Base-by-base conservation (phyloP, 2,797 vertebrate genomes). In the Bovichtus diacanthus region DNA sequence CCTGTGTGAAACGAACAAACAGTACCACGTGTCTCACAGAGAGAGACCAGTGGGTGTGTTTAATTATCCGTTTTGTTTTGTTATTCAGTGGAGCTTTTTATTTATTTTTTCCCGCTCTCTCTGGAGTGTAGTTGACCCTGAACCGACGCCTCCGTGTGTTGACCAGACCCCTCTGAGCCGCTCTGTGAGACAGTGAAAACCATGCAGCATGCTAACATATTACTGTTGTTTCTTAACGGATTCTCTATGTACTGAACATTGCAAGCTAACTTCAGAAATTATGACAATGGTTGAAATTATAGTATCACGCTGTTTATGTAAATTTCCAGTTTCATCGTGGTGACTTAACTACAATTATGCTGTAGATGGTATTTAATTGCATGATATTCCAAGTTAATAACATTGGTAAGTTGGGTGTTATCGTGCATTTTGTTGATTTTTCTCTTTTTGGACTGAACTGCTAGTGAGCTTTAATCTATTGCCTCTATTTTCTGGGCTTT, bases 341-440 rank as follows among this genome's bases (percentile, higher is more conserved):
- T 94, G 86, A 90, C 82, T 80, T 86, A 21, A 83, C 83, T 86
- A 77, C 69, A 85, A 25, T 51, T 82, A 87, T 72, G 84, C 86
- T 78, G 78, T 94, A 86, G 82, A 84, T 89, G 92, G 84, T 89
- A 87, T 90, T 93, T 94, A 86, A 91, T 85, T 93, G 95, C 95
- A 96, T 96, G 95, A 93, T 76, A 82, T 86, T 90, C 81, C 76
- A 70, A 81, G 82, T 92, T 84, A 77, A 74, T 72, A 69, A 87
- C 81, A 29, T 83, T 83, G 85, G 51, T 88, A 36, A 75, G 76
- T 89, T 84, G 77, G 78, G 80, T 92, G 91, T 92, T 92, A 44
- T 81, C 13, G 74, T 90, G 84, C 81, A 67, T 81, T 91, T 83
- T 74, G 50, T 74, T 81, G 19, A 51, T 71, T 83, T 73, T 71